Percentiles rank a stretch among this genome's conserved stretches.
Evolutionary conservation across 2,888 invertebrate genomes (phyloP).

Genomic region (Orchesella flavescens): DNA sequence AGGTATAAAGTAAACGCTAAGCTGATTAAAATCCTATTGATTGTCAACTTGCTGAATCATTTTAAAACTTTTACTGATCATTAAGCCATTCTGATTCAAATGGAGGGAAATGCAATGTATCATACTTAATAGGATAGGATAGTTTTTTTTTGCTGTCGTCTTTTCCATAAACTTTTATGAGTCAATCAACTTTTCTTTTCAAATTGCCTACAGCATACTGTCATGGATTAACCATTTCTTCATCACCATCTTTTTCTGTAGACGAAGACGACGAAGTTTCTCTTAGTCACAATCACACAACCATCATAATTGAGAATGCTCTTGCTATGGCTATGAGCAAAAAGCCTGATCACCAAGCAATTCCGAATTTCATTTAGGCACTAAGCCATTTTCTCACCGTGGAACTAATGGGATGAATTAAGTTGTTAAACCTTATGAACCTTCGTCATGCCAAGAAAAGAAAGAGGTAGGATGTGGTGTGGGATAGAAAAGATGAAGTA

Average conservation of each 20-base stretch:
- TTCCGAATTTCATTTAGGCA: no score
- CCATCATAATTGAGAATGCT: not conserved
- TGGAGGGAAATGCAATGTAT: no score
- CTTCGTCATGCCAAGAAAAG: not conserved
- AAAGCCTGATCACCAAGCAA: no score
- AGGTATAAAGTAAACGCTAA: not conserved
- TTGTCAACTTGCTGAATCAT: conserved; percentile 49
- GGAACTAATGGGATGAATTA: conserved; percentile 25
- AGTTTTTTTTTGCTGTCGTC: conserved; percentile 8
- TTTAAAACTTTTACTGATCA: conserved; percentile 4
- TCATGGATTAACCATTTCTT: not conserved
- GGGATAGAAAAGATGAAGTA: no score
- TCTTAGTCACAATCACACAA: not conserved
- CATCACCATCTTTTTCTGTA: not conserved
- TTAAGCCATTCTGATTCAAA: no score
- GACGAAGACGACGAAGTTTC: not conserved
- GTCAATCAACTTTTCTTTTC: conserved; percentile 48
- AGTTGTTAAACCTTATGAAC: conserved; percentile 17
- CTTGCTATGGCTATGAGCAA: no score
- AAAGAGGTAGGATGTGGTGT: no score
- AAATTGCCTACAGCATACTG: conserved; percentile 10
- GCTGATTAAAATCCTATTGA: conserved; percentile 38
- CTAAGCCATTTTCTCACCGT: no score
- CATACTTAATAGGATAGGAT: conserved; percentile 5
- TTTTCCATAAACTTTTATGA: conserved; percentile 23